These are phyloP conservation scores for Microtus oregoni DNA, from an alignment of 2,113 vertebrate genomes.

Conservation along the genomic window DNA sequence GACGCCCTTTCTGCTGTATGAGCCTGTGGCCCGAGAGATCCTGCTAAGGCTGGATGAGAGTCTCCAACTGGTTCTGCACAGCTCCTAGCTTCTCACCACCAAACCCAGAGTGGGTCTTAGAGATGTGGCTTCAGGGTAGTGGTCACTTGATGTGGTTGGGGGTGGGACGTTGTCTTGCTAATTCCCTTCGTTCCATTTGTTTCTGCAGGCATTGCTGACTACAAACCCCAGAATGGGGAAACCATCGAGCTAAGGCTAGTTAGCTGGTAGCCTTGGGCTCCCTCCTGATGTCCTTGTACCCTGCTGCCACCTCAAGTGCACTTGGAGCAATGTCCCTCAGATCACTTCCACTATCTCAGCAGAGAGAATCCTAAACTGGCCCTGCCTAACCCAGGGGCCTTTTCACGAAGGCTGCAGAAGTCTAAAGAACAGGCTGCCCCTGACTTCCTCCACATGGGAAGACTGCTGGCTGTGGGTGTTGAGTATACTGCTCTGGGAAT, in stretches of 20 bases:
- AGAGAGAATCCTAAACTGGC: neutral
- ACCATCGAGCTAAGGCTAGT: constrained; percentile 88
- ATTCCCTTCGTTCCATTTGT: neutral
- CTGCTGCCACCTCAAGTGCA: neutral
- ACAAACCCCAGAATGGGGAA: constrained; percentile 87
- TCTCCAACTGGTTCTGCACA: neutral
- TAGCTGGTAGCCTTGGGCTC: constrained; percentile 77
- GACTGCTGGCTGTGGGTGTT: fast-evolving
- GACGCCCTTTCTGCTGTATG: neutral
- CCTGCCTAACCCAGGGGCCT: neutral
- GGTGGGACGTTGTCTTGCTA: neutral
- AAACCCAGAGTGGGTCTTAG: neutral
- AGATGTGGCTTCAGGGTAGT: neutral
- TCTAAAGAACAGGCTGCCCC: neutral
- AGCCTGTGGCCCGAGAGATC: neutral
- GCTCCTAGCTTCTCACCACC: neutral
- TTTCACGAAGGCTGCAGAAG: neutral
- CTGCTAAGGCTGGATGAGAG: neutral
- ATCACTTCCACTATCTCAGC: neutral
- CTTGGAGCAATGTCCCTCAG: neutral
- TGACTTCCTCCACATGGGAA: neutral
- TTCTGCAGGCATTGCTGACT: constrained; percentile 91
- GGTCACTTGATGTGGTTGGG: neutral
- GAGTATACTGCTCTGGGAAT: neutral
- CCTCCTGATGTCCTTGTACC: neutral